Percentiles rank a stretch among this genome's conserved stretches.
These are phyloP conservation scores for Mesocricetus auratus DNA, from an alignment of 2,113 vertebrate species.

Conservation along the genomic window DNA sequence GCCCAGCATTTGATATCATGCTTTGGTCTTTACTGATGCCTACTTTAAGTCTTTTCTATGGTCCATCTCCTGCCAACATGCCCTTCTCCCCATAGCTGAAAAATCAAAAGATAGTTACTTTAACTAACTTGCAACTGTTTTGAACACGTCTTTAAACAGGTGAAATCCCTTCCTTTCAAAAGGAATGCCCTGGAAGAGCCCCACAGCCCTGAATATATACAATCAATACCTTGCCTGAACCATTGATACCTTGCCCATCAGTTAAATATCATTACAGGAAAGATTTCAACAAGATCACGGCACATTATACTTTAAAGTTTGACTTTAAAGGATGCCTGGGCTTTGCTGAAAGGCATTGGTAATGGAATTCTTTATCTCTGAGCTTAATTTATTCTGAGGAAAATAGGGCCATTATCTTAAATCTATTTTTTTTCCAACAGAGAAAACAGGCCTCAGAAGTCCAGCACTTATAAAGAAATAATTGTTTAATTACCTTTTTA, in stretches of 20 bases:
- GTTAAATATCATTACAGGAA: conserved; percentile 90
- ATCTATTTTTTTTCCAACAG: conserved; percentile 84
- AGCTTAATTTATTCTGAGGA: conserved; percentile 90
- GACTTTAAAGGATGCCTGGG: conserved; percentile 88
- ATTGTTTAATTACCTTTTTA: conserved; percentile 86
- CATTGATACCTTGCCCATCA: conserved; percentile 87
- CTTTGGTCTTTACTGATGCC: conserved; percentile 77
- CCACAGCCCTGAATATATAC: conserved; percentile 81
- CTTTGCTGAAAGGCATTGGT: conserved; percentile 90
- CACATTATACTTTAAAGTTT: conserved; percentile 87
- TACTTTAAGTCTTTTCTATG: not conserved
- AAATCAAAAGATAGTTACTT: conserved; percentile 38
- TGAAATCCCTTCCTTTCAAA: conserved; percentile 69
- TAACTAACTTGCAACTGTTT: conserved; percentile 61
- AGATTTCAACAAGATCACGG: conserved; percentile 87
- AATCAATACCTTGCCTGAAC: conserved; percentile 86
- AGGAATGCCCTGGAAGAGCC: conserved; percentile 71
- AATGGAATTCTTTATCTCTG: conserved; percentile 89
- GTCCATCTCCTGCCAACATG: conserved; percentile 47
- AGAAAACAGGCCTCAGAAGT: conserved; percentile 86
- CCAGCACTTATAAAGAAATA: conserved; percentile 83
- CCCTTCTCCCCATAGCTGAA: conserved; percentile 72
- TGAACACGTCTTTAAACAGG: conserved; percentile 76
- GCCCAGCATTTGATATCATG: conserved; percentile 46
- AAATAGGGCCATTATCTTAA: conserved; percentile 90